phyloP scores from a whole-genome alignment of 35 echinoderm and acorn worm species.

The Patiria miniata region DNA sequence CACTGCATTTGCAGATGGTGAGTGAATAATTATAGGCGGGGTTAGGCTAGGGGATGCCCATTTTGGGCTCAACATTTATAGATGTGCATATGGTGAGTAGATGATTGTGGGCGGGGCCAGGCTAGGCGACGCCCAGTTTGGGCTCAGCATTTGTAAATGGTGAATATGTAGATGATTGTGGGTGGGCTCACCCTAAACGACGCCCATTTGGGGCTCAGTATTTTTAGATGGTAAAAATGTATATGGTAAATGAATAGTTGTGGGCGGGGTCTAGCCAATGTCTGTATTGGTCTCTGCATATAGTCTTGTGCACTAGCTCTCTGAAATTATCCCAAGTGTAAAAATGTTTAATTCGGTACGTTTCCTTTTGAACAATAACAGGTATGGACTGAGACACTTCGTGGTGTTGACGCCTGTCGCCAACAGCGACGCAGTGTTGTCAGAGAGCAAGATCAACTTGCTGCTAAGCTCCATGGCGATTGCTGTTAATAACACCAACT shows the following conservation, averaged over 20 bases:
- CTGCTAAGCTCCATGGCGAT: slow-evolving; percentile 89
- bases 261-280: background rate
- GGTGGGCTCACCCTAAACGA: background rate
- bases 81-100: slow-evolving; percentile 86
- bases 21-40: slow-evolving; percentile 13
- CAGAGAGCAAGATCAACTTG: slow-evolving; percentile 89
- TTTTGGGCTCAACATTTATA: no score
- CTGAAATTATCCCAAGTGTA: no score
- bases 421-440: slow-evolving; percentile 78
- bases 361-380: background rate
- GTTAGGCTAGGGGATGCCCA: background rate
- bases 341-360: background rate
- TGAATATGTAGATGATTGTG: slow-evolving; percentile 62
- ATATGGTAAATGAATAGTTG: no score
- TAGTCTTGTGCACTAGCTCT: no score
- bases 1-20: slow-evolving; percentile 96
- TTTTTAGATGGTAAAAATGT: no score
- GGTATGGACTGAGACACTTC: slow-evolving; percentile 95
- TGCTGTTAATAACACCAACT: slow-evolving; percentile 95
- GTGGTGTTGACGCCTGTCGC: slow-evolving; percentile 80
- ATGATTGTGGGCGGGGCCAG: background rate
- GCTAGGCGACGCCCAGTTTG: no score
- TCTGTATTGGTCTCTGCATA: no score
- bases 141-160: background rate
- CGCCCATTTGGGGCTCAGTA: no score